Percentiles rank a stretch among this genome's conserved stretches.
These are phyloP conservation scores for Semnopithecus entellus DNA, from an alignment of 2,113 vertebrate species.

Conservation along the genomic window DNA sequence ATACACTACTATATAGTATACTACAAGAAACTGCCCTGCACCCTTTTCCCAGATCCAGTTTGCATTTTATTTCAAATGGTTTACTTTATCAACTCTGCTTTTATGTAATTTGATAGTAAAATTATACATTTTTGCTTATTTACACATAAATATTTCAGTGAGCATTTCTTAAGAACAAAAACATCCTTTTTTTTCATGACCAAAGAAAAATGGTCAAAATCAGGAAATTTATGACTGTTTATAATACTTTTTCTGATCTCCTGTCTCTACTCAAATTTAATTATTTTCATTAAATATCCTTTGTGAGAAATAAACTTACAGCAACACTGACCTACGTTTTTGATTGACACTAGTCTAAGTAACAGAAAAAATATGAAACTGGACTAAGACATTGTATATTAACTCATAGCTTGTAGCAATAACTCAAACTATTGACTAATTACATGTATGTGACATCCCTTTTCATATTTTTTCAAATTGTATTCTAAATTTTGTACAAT, in stretches of 20 bases:
- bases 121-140: not conserved
- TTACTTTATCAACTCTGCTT: not conserved
- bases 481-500: not conserved
- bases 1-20: not conserved
- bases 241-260: not conserved
- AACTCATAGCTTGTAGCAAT: not conserved
- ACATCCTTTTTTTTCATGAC: not conserved
- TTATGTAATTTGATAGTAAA: not conserved
- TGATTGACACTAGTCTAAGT: not conserved
- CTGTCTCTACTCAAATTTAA: not conserved
- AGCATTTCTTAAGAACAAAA: not conserved
- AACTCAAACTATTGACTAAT: not conserved
- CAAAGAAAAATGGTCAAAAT: not conserved
- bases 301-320: not conserved
- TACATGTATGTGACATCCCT: not conserved
- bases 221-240: not conserved
- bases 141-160: not conserved
- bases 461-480: not conserved
- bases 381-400: not conserved
- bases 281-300: not conserved
- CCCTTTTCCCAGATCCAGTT: not conserved
- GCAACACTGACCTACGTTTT: not conserved
- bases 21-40: not conserved
- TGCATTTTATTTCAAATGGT: not conserved
- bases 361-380: not conserved